Percentiles rank a stretch among this genome's conserved stretches.
phyloP scores from a whole-genome alignment of 2,113 vertebrate genomes.

The Corythornis vintsioides region DNA sequence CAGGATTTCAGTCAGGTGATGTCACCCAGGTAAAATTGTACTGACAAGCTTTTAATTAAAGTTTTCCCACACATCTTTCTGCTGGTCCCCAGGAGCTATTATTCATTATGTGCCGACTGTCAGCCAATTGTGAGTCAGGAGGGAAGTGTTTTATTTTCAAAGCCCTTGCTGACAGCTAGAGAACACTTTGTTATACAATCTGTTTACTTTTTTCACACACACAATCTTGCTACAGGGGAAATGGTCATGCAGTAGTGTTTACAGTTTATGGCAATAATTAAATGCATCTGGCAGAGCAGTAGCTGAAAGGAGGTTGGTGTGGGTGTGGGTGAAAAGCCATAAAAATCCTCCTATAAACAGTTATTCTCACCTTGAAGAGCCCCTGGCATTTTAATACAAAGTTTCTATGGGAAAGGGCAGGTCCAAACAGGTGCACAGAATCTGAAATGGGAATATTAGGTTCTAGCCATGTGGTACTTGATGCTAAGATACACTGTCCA shows the following conservation, averaged over 20 bases:
- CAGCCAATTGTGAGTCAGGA: constrained; percentile 81
- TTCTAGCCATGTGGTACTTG: not conserved
- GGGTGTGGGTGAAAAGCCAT: constrained; percentile 33
- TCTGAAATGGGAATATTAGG: not conserved
- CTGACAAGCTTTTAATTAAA: constrained; percentile 98
- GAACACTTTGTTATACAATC: constrained; percentile 85
- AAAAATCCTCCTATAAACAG: constrained; percentile 56
- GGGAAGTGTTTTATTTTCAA: constrained; percentile 85
- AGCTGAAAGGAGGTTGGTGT: constrained; percentile 9
- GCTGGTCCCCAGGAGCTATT: constrained; percentile 80
- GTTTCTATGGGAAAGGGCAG: constrained; percentile 29
- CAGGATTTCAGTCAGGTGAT: constrained; percentile 84
- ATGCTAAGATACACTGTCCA: not conserved
- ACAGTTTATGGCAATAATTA: constrained; percentile 73
- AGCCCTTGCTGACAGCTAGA: constrained; percentile 83
- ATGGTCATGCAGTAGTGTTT: constrained; percentile 67
- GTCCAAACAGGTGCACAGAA: constrained; percentile 68
- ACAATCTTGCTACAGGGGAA: constrained; percentile 74
- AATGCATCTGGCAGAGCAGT: constrained; percentile 71
- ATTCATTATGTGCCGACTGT: constrained; percentile 82
- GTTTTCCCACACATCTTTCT: constrained; percentile 86
- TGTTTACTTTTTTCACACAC: constrained; percentile 79
- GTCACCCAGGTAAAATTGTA: constrained; percentile 87
- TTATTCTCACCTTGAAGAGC: constrained; percentile 33
- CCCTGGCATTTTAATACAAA: constrained; percentile 10